phyloP scores from a whole-genome alignment of 64 coral and sea anemone species.

The Exaiptasia diaphana region DNA sequence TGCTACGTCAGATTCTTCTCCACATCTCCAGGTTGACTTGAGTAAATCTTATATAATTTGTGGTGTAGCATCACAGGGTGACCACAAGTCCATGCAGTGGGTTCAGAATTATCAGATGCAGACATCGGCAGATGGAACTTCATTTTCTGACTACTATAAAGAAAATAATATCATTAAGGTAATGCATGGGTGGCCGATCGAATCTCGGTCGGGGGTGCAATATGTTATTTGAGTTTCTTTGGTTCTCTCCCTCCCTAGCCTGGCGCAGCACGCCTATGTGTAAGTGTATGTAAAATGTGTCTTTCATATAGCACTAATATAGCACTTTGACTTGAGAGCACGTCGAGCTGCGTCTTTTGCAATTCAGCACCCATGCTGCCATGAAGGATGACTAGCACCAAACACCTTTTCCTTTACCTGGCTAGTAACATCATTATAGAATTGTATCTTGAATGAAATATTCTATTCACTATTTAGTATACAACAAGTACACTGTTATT shows the following conservation, averaged over 20 bases:
- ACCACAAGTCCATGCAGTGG: slow-evolving; percentile 42
- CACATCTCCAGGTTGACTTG: slow-evolving; percentile 60
- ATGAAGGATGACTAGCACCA: too few relatives aligned
- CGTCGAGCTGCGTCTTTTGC: too few relatives aligned
- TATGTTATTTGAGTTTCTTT: too few relatives aligned
- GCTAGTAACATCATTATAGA: too few relatives aligned
- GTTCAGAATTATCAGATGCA: slow-evolving; percentile 38
- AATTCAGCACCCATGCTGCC: too few relatives aligned
- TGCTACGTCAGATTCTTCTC: neutral
- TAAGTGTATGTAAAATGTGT: neutral
- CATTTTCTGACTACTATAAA: slow-evolving; percentile 18
- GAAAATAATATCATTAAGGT: slow-evolving; percentile 2
- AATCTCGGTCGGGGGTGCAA: neutral
- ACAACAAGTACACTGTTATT: too few relatives aligned
- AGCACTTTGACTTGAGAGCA: too few relatives aligned
- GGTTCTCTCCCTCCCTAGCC: neutral
- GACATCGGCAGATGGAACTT: slow-evolving; percentile 10
- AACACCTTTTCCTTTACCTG: too few relatives aligned
- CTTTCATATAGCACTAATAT: neutral
- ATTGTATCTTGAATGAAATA: too few relatives aligned
- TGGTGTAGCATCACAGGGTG: slow-evolving; percentile 47
- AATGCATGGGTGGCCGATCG: too few relatives aligned
- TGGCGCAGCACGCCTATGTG: neutral
- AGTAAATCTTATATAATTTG: slow-evolving; percentile 36
- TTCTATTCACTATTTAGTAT: too few relatives aligned